Evolutionary conservation across 2,797 vertebrate species (phyloP), one percentile per base, ranked within the genome.

Genomic region (Galagoides demidoff): DNA sequence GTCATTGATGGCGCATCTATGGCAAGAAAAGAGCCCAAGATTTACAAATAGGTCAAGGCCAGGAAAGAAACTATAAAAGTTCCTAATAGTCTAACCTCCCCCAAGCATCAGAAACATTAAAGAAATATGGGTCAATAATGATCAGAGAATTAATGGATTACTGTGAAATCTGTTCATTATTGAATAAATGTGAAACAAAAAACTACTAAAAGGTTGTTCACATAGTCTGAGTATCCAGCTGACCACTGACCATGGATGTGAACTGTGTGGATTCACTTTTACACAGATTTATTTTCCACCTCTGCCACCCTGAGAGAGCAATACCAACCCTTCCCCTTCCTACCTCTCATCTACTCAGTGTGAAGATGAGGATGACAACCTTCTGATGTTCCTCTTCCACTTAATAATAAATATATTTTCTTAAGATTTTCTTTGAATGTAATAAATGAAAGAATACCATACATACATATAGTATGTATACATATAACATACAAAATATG

Each of bases 151-250:
- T 83, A 19, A 83, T 55, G 19, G 73, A 43, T 90, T 83, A 63
- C 59, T 39, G 20, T 79, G 22, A 92, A 78, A 66, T 83, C 0
- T 87, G 8, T 59, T 85, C 25, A 73, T 49, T 81, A 39, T 34
- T 79, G 49, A 85, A 81, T 37, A 61, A 81, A 63, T 86, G 11
- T 37, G 82, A 85, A 94, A 34, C 5, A 16, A 88, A 94, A 88
- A 94, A 87, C 19, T 55, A 45, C 29, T 9, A 5, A 71, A 49
- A 78, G 37, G 45, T 29, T 52, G 39, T 66, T 55, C 22, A 4
- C 11, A 78, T 52, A 76, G 11, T 76, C 43, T 31, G 27, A 76
- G 19, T 76, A 31, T 49, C 19, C 73, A 49, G 23, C 23, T 4
- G 31, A 22, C 49, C 6, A 12, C 52, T 34, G 31, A 14, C n/a